Percentiles rank a stretch among this genome's conserved stretches.
Conservation (phyloP, 2,797 vertebrate species). For the Peromyscus melanophrys region DNA sequence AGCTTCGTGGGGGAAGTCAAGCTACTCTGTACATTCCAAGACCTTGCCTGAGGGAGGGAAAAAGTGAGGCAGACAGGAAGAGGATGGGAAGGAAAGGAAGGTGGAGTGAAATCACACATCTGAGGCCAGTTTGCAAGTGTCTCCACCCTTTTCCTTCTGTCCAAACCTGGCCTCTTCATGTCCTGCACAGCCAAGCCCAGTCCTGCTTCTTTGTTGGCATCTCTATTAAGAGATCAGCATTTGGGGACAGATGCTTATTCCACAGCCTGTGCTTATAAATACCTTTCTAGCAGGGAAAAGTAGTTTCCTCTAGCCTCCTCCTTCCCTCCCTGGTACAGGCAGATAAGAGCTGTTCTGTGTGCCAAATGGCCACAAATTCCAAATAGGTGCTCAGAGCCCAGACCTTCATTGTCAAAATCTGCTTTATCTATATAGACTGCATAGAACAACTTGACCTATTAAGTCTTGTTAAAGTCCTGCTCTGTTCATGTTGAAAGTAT, state of each 20-base stretch:
- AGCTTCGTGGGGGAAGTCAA: neutral
- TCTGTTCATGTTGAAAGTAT: constrained; percentile 24
- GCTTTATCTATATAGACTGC: neutral
- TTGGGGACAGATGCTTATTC: neutral
- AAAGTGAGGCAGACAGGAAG: too few species aligned
- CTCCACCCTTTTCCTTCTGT: neutral
- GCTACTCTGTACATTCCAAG: neutral
- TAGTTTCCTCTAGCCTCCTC: neutral
- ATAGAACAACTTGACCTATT: neutral
- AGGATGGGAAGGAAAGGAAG: neutral
- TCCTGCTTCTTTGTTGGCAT: neutral
- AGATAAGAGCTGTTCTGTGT: constrained; percentile 1
- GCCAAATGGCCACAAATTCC: neutral
- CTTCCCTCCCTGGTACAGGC: neutral
- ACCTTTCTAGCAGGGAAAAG: neutral
- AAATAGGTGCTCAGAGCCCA: neutral
- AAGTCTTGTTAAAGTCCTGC: neutral
- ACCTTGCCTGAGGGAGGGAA: neutral
- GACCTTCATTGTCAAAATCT: neutral
- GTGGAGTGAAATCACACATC: neutral
- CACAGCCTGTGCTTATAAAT: neutral
- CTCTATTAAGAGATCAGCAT: neutral
- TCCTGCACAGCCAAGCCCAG: neutral
- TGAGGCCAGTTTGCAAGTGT: neutral
- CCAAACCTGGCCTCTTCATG: neutral